Evolutionary conservation across 2,888 invertebrate genomes (phyloP).

Genomic region (Aleiodes testaceus): DNA sequence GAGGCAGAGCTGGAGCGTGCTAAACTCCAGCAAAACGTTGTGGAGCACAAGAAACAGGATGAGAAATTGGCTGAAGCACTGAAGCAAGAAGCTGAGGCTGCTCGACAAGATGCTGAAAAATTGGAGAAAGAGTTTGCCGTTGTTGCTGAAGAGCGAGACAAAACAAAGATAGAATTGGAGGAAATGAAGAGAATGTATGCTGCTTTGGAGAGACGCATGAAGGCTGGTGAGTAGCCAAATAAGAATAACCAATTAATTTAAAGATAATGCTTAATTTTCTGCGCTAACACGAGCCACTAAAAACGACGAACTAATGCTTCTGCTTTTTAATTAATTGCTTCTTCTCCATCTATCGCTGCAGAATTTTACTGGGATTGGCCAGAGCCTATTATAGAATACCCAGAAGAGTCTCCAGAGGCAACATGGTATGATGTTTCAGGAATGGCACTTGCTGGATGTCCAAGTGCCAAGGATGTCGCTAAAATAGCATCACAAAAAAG

Average conservation of each 20-base stretch:
- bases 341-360: slow-evolving; percentile 43
- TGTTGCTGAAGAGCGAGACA: slow-evolving; percentile 84
- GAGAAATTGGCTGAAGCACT: slow-evolving; percentile 81
- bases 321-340: slow-evolving; percentile 44
- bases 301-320: slow-evolving; percentile 5
- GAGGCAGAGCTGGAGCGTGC: slow-evolving; percentile 88
- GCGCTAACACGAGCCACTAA: slow-evolving; percentile 39
- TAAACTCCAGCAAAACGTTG: slow-evolving; percentile 70
- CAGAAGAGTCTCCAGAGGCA: slow-evolving; percentile 63
- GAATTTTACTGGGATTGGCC: slow-evolving; percentile 51
- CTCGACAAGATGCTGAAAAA: slow-evolving; percentile 85
- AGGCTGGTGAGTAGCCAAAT: slow-evolving; percentile 63
- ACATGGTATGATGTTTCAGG: slow-evolving; percentile 70
- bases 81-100: slow-evolving; percentile 84
- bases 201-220: slow-evolving; percentile 80
- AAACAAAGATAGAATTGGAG: slow-evolving; percentile 83
- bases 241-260: neutral
- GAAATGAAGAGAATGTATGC: slow-evolving; percentile 86
- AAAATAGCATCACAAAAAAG: slow-evolving; percentile 70
- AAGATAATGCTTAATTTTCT: slow-evolving; percentile 37
- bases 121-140: slow-evolving; percentile 86
- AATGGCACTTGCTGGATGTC: slow-evolving; percentile 71
- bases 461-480: slow-evolving; percentile 71
- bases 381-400: slow-evolving; percentile 64
- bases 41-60: slow-evolving; percentile 74